Percentiles rank a stretch among this genome's conserved stretches.
phyloP scores from a whole-genome alignment of 2,113 vertebrate species.

The Rostratula benghalensis region DNA sequence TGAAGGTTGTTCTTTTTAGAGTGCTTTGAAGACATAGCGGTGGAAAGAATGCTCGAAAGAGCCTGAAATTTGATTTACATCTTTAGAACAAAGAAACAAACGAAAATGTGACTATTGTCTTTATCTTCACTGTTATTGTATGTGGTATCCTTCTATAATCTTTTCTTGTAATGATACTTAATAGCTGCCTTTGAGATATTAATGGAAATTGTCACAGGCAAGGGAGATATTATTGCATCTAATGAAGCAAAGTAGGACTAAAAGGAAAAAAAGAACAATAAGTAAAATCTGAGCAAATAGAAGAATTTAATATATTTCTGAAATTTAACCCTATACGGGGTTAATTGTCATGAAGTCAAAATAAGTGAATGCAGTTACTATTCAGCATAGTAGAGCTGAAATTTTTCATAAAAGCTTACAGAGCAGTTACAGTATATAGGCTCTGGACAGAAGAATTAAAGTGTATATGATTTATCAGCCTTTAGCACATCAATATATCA shows the following conservation, averaged over 20 bases:
- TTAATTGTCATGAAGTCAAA: slow-evolving; percentile 25
- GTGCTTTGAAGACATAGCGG: slow-evolving; percentile 41
- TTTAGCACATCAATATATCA: neutral
- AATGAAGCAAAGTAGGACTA: slow-evolving; percentile 77
- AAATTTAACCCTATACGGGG: slow-evolving; percentile 71
- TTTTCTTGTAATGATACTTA: slow-evolving; percentile 82
- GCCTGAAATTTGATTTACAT: slow-evolving; percentile 72
- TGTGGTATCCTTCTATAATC: slow-evolving; percentile 74
- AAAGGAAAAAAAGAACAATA: slow-evolving; percentile 72
- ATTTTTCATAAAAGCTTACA: neutral
- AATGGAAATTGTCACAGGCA: slow-evolving; percentile 84
- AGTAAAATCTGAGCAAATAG: slow-evolving; percentile 73
- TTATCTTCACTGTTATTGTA: slow-evolving; percentile 70
- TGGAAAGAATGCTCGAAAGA: slow-evolving; percentile 55
- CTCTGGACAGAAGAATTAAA: neutral
- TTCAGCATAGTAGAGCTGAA: neutral
- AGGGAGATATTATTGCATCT: slow-evolving; percentile 76
- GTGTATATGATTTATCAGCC: neutral
- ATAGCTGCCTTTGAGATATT: slow-evolving; percentile 83
- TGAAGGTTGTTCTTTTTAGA: slow-evolving; percentile 47
- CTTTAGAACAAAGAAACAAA: slow-evolving; percentile 81
- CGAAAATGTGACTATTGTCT: slow-evolving; percentile 80
- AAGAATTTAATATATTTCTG: slow-evolving; percentile 69
- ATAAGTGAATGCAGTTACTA: neutral
- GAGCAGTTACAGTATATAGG: neutral